Percentiles rank a stretch among this genome's conserved stretches.
Conservation (phyloP, 1,140 invertebrate species). For the Brachionus sp. region DNA sequence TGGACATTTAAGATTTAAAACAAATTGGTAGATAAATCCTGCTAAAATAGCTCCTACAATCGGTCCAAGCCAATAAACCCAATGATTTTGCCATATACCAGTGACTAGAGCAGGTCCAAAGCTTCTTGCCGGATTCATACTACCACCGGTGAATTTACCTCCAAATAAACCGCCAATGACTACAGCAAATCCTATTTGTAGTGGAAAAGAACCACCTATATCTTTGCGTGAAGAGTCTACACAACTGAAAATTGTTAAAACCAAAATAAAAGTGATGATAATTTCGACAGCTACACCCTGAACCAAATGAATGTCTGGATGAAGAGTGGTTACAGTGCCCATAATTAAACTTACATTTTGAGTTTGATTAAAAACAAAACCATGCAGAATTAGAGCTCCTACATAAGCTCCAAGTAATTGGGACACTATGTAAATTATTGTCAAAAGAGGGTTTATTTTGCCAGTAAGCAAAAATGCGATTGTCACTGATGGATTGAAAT, state of each 20-base stretch:
- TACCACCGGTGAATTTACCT: slow-evolving; percentile 60
- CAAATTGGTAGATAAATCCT: slow-evolving; percentile 49
- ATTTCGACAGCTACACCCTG: slow-evolving; percentile 79
- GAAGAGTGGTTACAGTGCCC: slow-evolving; percentile 57
- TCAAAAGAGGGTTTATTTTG: slow-evolving; percentile 63
- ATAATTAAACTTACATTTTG: slow-evolving; percentile 60
- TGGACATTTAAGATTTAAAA: slow-evolving; percentile 22
- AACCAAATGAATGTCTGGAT: slow-evolving; percentile 48
- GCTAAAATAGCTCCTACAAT: slow-evolving; percentile 55
- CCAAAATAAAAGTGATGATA: slow-evolving; percentile 79
- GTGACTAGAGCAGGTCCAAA: slow-evolving; percentile 82
- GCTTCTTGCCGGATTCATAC: slow-evolving; percentile 80
- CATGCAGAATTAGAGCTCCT: slow-evolving; percentile 63
- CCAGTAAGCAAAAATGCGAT: slow-evolving; percentile 66
- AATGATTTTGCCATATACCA: slow-evolving; percentile 81
- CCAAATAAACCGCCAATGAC: slow-evolving; percentile 76
- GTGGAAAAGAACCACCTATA: slow-evolving; percentile 75
- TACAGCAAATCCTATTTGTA: slow-evolving; percentile 78
- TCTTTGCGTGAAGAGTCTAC: slow-evolving; percentile 74
- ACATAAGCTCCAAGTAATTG: slow-evolving; percentile 74
- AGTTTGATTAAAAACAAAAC: slow-evolving; percentile 58
- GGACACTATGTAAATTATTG: slow-evolving; percentile 69
- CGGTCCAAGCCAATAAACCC: slow-evolving; percentile 66
- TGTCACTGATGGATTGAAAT: slow-evolving; percentile 84
- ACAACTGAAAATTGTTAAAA: slow-evolving; percentile 79